phyloP scores from a whole-genome alignment of 2,888 invertebrate genomes.

The Oegoconia quadripuncta region DNA sequence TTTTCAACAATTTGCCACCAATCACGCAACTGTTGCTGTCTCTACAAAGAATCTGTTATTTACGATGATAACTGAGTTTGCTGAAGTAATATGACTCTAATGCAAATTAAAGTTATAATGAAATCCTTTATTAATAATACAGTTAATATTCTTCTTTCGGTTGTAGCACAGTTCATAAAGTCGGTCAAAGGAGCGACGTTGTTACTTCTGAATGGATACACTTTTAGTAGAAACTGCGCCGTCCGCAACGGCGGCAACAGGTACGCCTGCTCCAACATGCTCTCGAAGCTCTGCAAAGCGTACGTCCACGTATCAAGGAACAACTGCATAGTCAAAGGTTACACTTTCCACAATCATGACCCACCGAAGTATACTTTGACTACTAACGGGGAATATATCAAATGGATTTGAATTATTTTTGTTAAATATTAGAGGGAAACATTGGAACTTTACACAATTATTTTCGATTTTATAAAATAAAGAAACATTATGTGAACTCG shows the following conservation, averaged over 20 bases:
- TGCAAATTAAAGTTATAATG: too few species aligned
- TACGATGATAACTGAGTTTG: too few species aligned
- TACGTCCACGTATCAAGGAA: slow-evolving; percentile 30
- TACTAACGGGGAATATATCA: slow-evolving; percentile 25
- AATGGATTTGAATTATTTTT: slow-evolving; percentile 6
- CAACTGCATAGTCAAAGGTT: slow-evolving; percentile 26
- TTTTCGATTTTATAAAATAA: too few species aligned
- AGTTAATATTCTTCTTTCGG: background rate
- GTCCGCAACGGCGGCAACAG: slow-evolving; percentile 30
- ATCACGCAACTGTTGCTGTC: too few species aligned
- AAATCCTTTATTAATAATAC: too few species aligned
- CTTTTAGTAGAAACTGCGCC: slow-evolving; percentile 34
- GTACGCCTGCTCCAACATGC: slow-evolving; percentile 33
- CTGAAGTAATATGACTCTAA: too few species aligned
- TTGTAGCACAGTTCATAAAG: slow-evolving; percentile 19
- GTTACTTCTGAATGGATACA: slow-evolving; percentile 22
- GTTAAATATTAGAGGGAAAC: too few species aligned
- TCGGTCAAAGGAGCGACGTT: slow-evolving; percentile 9
- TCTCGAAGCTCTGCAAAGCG: slow-evolving; percentile 35
- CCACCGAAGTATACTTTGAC: slow-evolving; percentile 26
- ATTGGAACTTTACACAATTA: too few species aligned
- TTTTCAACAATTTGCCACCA: too few species aligned
- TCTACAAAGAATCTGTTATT: too few species aligned
- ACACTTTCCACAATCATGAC: slow-evolving; percentile 33
- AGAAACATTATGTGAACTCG: too few species aligned